A percentile compares a stretch with the other conserved stretches of the same genome.
These are phyloP conservation scores for Gortyna flavago DNA, from an alignment of 2,888 invertebrate genomes.

Conservation along the genomic window DNA sequence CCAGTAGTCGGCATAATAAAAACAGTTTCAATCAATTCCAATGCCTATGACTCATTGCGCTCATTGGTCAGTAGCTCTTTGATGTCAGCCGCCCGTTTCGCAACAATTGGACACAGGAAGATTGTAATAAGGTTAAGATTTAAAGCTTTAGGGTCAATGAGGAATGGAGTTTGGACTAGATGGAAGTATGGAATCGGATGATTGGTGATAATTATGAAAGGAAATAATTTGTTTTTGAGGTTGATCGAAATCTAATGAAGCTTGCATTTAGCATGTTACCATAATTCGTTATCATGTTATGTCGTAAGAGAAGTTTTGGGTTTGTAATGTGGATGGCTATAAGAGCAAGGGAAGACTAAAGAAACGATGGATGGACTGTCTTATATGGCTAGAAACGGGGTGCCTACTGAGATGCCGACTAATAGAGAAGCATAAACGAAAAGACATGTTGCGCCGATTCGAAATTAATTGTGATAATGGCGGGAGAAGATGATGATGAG, in stretches of 20 bases:
- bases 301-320: background rate
- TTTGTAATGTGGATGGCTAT: background rate
- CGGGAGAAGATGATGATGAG: background rate
- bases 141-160: conserved; percentile 81
- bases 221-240: conserved; percentile 1
- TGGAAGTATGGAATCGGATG: conserved; percentile 37
- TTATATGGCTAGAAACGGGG: background rate
- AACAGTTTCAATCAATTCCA: conserved; percentile 80
- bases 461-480: background rate
- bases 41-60: conserved; percentile 79
- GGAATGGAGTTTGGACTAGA: conserved; percentile 57
- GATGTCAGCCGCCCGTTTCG: conserved; percentile 80
- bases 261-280: background rate
- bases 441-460: background rate
- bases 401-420: background rate
- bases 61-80: conserved; percentile 79
- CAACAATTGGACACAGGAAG: conserved; percentile 84
- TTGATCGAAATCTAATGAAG: background rate
- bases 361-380: background rate
- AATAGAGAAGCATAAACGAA: background rate
- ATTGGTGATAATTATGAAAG: conserved; percentile 34
- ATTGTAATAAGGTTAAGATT: conserved; percentile 88
- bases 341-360: background rate
- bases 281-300: background rate
- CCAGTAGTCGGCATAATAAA: conserved; percentile 70